Percentiles rank a stretch among this genome's conserved stretches.
Conservation (phyloP, 2,113 vertebrate species). For the Climacteris rufus region DNA sequence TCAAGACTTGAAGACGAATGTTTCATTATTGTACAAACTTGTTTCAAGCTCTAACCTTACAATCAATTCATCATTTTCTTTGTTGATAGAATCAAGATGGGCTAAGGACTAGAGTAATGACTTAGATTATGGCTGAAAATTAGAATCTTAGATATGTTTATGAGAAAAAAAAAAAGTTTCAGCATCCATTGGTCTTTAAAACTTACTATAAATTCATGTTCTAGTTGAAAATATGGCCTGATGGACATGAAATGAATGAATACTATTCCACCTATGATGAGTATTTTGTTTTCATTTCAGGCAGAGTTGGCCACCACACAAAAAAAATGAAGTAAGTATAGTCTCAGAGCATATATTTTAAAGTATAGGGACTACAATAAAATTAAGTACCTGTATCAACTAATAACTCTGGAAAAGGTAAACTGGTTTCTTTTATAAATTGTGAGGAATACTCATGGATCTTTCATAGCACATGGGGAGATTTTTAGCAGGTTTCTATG, state of each 20-base stretch:
- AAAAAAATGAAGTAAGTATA: constrained; percentile 70
- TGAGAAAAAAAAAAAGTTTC: not conserved
- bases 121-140: not conserved
- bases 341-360: not conserved
- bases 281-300: constrained; percentile 55
- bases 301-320: constrained; percentile 58
- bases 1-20: not conserved
- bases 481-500: not conserved
- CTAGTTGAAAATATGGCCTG: not conserved
- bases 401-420: not conserved
- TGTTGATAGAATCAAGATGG: not conserved
- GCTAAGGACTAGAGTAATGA: not conserved
- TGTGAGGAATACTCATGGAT: not conserved
- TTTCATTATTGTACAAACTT: not conserved
- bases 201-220: not conserved
- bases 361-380: not conserved
- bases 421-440: not conserved
- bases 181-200: not conserved
- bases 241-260: not conserved
- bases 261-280: not conserved
- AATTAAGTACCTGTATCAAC: not conserved
- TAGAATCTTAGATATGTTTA: not conserved
- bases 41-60: not conserved
- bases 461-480: not conserved
- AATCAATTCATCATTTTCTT: not conserved